These are phyloP conservation scores for Virgularia gustaviana DNA, from an alignment of 92 coral and sea anemone genomes.

Conservation along the genomic window DNA sequence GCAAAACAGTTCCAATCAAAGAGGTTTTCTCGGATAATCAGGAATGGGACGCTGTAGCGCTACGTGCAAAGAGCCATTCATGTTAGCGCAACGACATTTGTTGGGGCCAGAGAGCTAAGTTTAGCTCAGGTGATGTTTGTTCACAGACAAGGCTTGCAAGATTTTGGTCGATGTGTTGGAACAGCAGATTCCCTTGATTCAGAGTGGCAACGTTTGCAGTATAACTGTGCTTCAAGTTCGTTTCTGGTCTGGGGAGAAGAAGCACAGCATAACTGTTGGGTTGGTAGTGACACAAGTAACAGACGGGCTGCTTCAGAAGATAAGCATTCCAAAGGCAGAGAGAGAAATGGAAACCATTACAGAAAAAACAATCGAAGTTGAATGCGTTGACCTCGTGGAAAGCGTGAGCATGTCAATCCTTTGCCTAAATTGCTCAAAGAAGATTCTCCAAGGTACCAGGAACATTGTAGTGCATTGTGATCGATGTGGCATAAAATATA, in stretches of 20 bases:
- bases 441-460: neutral
- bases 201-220: neutral
- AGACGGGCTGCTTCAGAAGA: constrained; percentile 15
- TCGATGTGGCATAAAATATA: too few relatives aligned
- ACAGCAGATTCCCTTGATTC: neutral
- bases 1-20: neutral
- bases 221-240: constrained; percentile 14
- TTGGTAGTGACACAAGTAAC: neutral
- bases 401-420: constrained; percentile 1
- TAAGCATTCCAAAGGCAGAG: constrained; percentile 14
- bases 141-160: neutral
- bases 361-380: neutral
- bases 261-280: constrained; percentile 14
- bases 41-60: neutral
- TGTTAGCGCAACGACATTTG: neutral
- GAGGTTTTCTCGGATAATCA: neutral
- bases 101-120: neutral
- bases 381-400: neutral
- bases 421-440: constrained; percentile 8
- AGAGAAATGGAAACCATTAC: neutral
- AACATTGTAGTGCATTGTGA: neutral
- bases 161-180: neutral
- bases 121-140: constrained; percentile 6
- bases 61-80: neutral
- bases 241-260: constrained; percentile 29